phyloP scores from a whole-genome alignment of 2,797 vertebrate species.

The Scarus forsteni region DNA sequence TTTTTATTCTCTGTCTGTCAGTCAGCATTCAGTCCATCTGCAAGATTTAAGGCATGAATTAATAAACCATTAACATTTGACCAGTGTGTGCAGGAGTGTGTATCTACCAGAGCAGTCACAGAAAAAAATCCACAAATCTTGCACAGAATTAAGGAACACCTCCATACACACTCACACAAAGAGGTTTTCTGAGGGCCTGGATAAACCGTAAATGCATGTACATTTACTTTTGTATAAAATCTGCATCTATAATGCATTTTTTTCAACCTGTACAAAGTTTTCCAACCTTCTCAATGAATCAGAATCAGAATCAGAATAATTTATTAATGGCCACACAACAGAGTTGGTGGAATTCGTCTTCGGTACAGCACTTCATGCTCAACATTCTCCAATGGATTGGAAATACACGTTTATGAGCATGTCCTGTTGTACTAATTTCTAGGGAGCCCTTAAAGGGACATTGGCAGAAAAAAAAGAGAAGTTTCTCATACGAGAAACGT shows the following conservation, averaged over 20 bases:
- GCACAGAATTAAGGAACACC: conserved; percentile 25
- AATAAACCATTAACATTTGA: conserved; percentile 71
- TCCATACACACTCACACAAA: conserved; percentile 8
- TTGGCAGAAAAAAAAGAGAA: no score
- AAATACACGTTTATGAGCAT: no score
- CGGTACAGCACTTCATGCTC: no score
- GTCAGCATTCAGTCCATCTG: conserved; percentile 52
- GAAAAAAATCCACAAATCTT: conserved; percentile 18
- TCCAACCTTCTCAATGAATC: conserved; percentile 32
- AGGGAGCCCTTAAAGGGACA: no score
- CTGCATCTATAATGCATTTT: conserved; percentile 56
- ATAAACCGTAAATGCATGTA: conserved; percentile 6
- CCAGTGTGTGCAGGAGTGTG: conserved; percentile 31
- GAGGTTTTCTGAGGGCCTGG: not conserved
- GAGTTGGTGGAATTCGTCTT: no score
- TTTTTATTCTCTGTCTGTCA: conserved; percentile 23
- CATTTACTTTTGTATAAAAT: conserved; percentile 35
- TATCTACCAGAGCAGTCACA: conserved; percentile 4
- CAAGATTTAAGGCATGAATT: conserved; percentile 63
- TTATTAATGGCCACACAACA: no score
- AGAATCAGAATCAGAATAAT: no score
- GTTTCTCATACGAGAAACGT: no score
- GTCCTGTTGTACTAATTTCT: no score
- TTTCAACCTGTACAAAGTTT: conserved; percentile 8
- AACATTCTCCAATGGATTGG: no score